Conservation (phyloP, 2,797 vertebrate species). For the Pteropus rufus region DNA sequence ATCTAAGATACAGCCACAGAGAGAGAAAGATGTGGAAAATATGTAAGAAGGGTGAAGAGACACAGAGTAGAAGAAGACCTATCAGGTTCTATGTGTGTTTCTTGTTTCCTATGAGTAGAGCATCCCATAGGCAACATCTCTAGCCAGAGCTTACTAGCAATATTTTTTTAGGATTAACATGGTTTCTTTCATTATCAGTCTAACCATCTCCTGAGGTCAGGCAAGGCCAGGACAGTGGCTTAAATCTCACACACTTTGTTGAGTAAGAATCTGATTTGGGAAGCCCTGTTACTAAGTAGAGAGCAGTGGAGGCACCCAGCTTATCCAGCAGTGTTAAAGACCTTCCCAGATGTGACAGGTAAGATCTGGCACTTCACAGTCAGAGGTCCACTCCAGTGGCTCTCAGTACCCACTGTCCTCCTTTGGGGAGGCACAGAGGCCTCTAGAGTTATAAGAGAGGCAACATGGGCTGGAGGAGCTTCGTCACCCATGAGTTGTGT, state of each 20-base stretch:
- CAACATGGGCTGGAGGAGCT: background rate
- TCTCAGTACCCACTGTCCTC: background rate
- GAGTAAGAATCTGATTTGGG: background rate
- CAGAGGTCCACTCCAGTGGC: background rate
- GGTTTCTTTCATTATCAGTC: background rate
- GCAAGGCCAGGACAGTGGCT: background rate
- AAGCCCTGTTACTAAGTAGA: background rate
- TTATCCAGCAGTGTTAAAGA: background rate
- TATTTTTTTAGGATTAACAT: background rate
- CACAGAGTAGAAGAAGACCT: no score
- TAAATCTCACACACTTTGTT: background rate
- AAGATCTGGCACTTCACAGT: background rate
- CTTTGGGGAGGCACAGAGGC: background rate
- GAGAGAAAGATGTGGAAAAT: background rate
- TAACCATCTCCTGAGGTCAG: background rate
- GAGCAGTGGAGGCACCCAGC: fast-evolving
- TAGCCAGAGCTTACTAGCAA: background rate
- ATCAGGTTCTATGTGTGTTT: background rate
- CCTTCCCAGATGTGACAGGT: background rate
- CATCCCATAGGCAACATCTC: background rate
- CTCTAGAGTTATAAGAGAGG: background rate
- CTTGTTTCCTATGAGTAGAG: background rate
- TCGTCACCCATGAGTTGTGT: background rate
- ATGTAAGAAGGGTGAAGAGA: background rate
- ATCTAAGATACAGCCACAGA: background rate